Percentiles rank a stretch among this genome's conserved stretches.
Conservation (phyloP, 2,888 invertebrate genomes). For the Dryobotodes eremita region DNA sequence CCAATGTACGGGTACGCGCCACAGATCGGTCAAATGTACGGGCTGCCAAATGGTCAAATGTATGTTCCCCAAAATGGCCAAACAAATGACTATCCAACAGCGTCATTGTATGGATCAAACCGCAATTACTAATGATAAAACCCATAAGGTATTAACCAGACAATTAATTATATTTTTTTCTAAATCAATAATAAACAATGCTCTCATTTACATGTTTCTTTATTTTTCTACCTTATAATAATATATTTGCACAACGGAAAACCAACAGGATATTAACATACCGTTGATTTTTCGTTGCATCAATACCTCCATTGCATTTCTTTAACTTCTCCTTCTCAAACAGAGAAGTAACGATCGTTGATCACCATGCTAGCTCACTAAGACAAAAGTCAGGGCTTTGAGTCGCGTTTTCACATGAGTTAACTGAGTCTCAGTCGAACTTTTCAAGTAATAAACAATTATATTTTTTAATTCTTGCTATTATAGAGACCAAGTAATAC, state of each 20-base stretch:
- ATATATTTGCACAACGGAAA: not conserved
- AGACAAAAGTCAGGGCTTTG: no score
- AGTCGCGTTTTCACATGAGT: no score
- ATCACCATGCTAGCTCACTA: not conserved
- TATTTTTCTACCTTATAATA: not conserved
- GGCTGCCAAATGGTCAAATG: not conserved
- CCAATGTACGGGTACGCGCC: not conserved
- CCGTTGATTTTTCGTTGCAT: not conserved
- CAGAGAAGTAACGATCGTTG: not conserved
- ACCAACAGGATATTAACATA: not conserved
- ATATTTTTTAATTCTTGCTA: no score
- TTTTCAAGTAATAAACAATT: not conserved
- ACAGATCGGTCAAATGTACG: not conserved
- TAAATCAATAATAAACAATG: not conserved
- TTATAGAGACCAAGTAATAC: no score
- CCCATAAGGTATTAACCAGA: no score
- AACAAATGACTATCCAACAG: not conserved
- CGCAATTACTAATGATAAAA: not conserved
- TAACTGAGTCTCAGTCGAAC: no score
- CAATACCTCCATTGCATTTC: not conserved
- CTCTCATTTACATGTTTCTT: not conserved
- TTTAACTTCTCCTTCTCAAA: not conserved
- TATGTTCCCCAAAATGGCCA: not conserved
- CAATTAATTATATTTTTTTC: not conserved
- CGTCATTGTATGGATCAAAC: not conserved